Base-by-base conservation (phyloP, 2,888 invertebrate genomes). In the Ctenicera cuprea region DNA sequence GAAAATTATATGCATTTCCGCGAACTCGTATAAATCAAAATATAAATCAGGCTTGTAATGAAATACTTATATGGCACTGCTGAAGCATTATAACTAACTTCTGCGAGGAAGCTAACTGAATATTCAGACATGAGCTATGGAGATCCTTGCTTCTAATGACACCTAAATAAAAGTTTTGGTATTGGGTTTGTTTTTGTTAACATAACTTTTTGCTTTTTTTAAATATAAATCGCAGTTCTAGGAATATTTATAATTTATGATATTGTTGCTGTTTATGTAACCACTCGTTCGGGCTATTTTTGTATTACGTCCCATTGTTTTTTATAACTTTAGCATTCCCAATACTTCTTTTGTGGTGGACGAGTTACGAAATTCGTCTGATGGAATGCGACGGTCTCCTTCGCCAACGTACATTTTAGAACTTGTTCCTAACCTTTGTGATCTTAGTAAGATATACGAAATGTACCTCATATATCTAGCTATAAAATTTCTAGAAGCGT, bases 41-140 rank as follows among this genome's bases (percentile, higher is more conserved):
- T 61, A 85, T 86, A 87, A 87, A 86, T 87, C 85, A 86, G 81
- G 78, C 79, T 79, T 78, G 85, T 86, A 87, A 87, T 86, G 86
- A 87, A 87, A 86, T 87, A 87, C 86, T 86, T 86, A 86, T 86
- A 86, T 85, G 85, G 50, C 69, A 65, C 65, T 62, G 38, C 41
- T 67, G 61, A 75, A 63, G 33, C 63, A 38, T 61, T 63, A 64
- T 50, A 64, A 57, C 48, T 54, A 61, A 64, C 52, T 52, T 59
- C 62, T 71, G 67, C 64, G 33, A 67, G 50, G 62, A 72, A 72
- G 33, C 43, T 57, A 62, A 61, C 59, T 62, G 45, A 30, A 71
- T 72, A 66, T 66, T 54, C 16, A 38, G 52, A 37, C 45, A 68
- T 59, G 45, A 68, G 18, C 22, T 22, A 54, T 66, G 52, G 30